Evolutionary conservation across 2,888 invertebrate genomes (phyloP).

Genomic region (Adelphocoris suturalis): DNA sequence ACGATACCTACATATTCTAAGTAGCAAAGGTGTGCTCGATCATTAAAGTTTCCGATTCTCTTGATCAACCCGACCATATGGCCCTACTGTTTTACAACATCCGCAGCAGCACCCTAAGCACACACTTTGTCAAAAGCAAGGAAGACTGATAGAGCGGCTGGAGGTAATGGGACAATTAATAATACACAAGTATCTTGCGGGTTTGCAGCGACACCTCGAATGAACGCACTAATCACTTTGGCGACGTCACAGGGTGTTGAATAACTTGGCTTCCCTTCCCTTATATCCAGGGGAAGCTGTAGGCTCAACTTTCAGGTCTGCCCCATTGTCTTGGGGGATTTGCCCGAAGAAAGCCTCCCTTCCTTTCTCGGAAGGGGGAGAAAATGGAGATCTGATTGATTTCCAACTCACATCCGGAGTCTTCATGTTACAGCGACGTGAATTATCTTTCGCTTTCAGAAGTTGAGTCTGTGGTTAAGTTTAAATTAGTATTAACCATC

Average conservation of each 20-base stretch:
- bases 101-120: not conserved
- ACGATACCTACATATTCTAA: too few species aligned
- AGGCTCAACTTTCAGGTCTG: conserved; percentile 29
- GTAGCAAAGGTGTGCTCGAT: too few species aligned
- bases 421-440: not conserved
- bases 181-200: conserved; percentile 59
- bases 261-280: conserved; percentile 3
- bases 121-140: not conserved
- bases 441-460: conserved; percentile 11
- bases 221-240: conserved; percentile 47
- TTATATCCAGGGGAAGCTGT: not conserved
- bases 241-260: conserved; percentile 47
- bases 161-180: conserved; percentile 59
- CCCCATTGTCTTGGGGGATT: conserved; percentile 35
- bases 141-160: conserved; percentile 46
- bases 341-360: not conserved
- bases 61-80: too few species aligned
- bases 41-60: too few species aligned
- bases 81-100: not conserved
- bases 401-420: conserved; percentile 2
- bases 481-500: not conserved
- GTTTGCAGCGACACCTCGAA: conserved; percentile 30
- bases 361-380: not conserved
- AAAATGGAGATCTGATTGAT: conserved; percentile 41
- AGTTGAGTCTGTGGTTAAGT: not conserved